Conservation (phyloP, 1,140 invertebrate species). For the Heliconius nattereri region DNA sequence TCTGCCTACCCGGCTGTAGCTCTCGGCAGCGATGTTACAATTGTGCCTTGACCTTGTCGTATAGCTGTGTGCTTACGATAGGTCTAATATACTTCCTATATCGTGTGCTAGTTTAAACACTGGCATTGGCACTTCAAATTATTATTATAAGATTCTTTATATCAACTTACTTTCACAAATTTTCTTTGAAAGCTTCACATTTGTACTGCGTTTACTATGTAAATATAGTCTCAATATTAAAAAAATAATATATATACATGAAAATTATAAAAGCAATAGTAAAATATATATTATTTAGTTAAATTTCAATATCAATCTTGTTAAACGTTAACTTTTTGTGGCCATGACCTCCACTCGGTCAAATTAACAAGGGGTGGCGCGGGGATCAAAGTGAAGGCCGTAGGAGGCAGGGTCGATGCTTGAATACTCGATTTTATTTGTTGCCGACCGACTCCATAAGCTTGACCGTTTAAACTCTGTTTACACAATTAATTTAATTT, state of each 20-base stretch:
- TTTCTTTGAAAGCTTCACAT: not conserved
- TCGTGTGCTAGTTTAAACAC: slow-evolving; percentile 22
- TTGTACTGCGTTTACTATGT: too few relatives aligned
- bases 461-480: slow-evolving; percentile 21
- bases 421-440: slow-evolving; percentile 37
- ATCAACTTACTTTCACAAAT: not conserved
- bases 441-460: slow-evolving; percentile 17
- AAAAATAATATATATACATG: too few relatives aligned
- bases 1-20: slow-evolving; percentile 17
- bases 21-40: slow-evolving; percentile 27
- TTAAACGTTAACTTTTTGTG: slow-evolving; percentile 40
- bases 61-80: slow-evolving; percentile 23
- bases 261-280: not conserved
- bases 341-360: slow-evolving; percentile 70
- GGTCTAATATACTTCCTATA: slow-evolving; percentile 39
- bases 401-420: slow-evolving; percentile 38
- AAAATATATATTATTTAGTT: not conserved
- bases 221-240: too few relatives aligned
- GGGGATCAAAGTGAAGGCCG: slow-evolving; percentile 38
- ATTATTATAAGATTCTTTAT: not conserved
- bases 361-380: slow-evolving; percentile 50
- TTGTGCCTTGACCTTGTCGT: slow-evolving; percentile 35
- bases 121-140: not conserved
- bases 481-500: slow-evolving; percentile 33
- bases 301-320: slow-evolving; percentile 33